Base-by-base conservation (phyloP, 2,113 vertebrate species). In the Apodemus speciosus region DNA sequence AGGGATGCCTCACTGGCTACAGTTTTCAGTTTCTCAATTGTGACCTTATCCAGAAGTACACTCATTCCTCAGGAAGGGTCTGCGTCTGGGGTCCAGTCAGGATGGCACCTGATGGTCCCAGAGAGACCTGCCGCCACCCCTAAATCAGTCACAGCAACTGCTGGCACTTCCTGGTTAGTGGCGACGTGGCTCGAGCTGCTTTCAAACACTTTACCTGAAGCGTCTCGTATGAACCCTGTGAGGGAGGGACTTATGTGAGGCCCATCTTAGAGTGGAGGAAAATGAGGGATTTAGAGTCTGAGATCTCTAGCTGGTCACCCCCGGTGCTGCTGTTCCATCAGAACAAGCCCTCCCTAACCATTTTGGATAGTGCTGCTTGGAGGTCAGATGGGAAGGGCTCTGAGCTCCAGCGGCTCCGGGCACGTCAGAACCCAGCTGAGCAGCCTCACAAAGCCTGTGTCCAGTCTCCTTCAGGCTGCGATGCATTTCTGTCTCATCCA, bases 401-500 rank as follows among this genome's bases (percentile, higher is more conserved):
- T 51, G 84, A 73, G 25, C 15, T 27, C 77, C 9, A 8, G 16
- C 21, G 8, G n/a, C 49, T 69, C 32, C 73, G 72, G 56, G 5
- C 5, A 0, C 0, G 14, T n/a, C 62, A 53, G 11, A 7, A n/a
- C 11, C 25, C 71, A 69, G 69, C 35, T 1, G 6, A 49, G 27
- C 32, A n/a, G 56, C 25, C 43, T 20, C 35, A 40, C 14, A 49
- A 2, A 85, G 21, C 30, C 53, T 2, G 8, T 38, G 53, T 76
- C 18, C 30, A 3, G 9, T 58, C 76, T 62, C 51, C 30, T 1
- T 8, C 0, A 10, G 15, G 32, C 10, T 40, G 58, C 75, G 32
- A 6, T 38, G 35, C 23, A 1, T 4, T 32, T 4, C 13, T 25
- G 4, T 53, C 35, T 62, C 9, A 8, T 27, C 5, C 3, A 3